Percentiles rank a stretch among this genome's conserved stretches.
Evolutionary conservation across 2,113 vertebrate species (phyloP).

Genomic region (Nothobranchius kuhntae): DNA sequence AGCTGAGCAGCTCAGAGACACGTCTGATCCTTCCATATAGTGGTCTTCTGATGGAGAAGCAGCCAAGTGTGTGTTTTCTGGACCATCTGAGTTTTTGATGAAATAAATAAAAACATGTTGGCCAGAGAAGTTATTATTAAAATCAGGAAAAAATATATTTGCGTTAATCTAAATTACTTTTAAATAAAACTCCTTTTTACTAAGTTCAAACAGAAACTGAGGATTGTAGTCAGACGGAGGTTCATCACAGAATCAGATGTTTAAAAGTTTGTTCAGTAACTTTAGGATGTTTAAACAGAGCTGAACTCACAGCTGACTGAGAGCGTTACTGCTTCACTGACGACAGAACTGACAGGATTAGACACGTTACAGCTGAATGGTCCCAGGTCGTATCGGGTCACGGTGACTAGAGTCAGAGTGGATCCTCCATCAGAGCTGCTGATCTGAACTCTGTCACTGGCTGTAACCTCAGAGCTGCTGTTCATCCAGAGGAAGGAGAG

Average conservation of each 20-base stretch:
- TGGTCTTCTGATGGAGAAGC: background rate
- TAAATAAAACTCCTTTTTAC: no score
- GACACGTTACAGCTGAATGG: constrained; percentile 45
- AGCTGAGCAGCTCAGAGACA: constrained; percentile 53
- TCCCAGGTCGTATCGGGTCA: constrained; percentile 55
- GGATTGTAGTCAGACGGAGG: no score
- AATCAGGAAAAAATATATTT: no score
- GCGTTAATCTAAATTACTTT: no score
- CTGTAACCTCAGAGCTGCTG: constrained; percentile 55
- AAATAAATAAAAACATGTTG: background rate
- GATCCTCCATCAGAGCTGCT: constrained; percentile 30
- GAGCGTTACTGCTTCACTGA: constrained; percentile 33
- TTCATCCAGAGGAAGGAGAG: constrained; percentile 65
- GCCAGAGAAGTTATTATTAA: background rate
- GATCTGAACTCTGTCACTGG: constrained; percentile 54
- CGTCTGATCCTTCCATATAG: constrained; percentile 37
- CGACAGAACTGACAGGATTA: constrained; percentile 17
- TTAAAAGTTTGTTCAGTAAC: no score
- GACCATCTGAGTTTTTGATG: constrained; percentile 40
- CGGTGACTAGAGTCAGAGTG: constrained; percentile 49
- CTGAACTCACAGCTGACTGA: constrained; percentile 61
- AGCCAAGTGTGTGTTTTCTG: constrained; percentile 19
- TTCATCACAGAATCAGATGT: no score
- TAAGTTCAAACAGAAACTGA: no score
- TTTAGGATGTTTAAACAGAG: background rate